Conservation (phyloP, 2,888 invertebrate species). For the Drosophila phalerata region DNA sequence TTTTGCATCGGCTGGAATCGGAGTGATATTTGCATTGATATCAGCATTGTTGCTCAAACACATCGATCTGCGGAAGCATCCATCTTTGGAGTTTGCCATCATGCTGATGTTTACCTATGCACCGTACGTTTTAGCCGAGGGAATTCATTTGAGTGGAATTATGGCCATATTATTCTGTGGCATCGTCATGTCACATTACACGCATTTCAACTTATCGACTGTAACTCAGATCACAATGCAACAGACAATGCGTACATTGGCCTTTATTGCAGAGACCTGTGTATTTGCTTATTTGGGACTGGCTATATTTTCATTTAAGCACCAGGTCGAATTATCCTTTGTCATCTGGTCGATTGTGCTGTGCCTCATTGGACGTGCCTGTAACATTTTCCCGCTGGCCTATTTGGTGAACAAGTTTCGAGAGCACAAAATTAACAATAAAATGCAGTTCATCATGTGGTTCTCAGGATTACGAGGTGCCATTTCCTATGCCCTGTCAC, state of each 20-base stretch:
- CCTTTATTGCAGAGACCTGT: slow-evolving; percentile 99
- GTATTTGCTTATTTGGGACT: slow-evolving; percentile 97
- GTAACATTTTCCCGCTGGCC: slow-evolving; percentile 98
- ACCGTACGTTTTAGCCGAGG: slow-evolving; percentile 99
- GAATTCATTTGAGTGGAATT: slow-evolving; percentile 97
- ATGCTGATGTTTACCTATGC: slow-evolving; percentile 99
- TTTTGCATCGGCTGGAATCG: slow-evolving; percentile 98
- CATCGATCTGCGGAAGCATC: slow-evolving; percentile 98
- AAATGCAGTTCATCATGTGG: slow-evolving; percentile 99
- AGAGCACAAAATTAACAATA: slow-evolving; percentile 98
- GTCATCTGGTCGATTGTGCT: slow-evolving; percentile 97
- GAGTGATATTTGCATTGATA: slow-evolving; percentile 96
- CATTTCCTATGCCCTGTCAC: slow-evolving; percentile 98
- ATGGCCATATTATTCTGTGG: slow-evolving; percentile 99
- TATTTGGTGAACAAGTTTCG: slow-evolving; percentile 97
- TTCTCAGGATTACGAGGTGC: slow-evolving; percentile 98
- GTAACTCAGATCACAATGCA: slow-evolving; percentile 99
- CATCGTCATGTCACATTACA: slow-evolving; percentile 99
- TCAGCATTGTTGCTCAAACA: slow-evolving; percentile 97
- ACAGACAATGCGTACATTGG: slow-evolving; percentile 97
- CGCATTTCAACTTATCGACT: slow-evolving; percentile 98
- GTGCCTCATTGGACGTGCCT: slow-evolving; percentile 96
- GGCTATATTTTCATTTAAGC: slow-evolving; percentile 93
- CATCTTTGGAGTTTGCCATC: slow-evolving; percentile 98
- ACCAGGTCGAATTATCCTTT: slow-evolving; percentile 95